Evolutionary conservation across 2,888 invertebrate genomes (phyloP).

Genomic region (Actias luna): DNA sequence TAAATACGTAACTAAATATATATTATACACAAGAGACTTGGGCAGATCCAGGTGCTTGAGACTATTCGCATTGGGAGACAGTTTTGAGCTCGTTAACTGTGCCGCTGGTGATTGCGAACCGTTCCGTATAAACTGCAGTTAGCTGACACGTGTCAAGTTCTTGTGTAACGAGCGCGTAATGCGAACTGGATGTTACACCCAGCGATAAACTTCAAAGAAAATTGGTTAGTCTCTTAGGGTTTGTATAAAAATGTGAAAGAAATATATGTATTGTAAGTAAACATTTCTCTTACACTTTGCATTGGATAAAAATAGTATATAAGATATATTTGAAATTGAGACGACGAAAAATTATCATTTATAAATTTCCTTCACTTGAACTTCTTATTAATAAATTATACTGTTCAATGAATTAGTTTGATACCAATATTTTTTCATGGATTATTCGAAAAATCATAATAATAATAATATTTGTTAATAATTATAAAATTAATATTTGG

Average conservation of each 20-base stretch:
- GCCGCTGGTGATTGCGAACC: slow-evolving; percentile 15
- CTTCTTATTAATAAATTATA: no score
- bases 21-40: background rate
- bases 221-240: slow-evolving; percentile 21
- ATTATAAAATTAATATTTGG: no score
- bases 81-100: slow-evolving; percentile 10
- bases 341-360: no score
- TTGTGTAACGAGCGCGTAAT: slow-evolving; percentile 47
- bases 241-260: background rate
- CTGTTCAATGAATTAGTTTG: no score
- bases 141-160: slow-evolving; percentile 44
- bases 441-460: no score
- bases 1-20: background rate
- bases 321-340: no score
- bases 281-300: no score
- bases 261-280: background rate
- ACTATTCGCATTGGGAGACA: slow-evolving; percentile 9
- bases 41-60: background rate
- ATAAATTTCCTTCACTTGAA: no score
- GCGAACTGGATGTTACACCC: slow-evolving; percentile 38
- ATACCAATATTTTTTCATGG: no score
- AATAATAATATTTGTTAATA: no score
- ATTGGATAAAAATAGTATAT: no score
- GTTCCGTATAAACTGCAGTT: slow-evolving; percentile 36
- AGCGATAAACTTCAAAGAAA: slow-evolving; percentile 39